Conservation (phyloP, 30 jellyfish, hydroid and myxozoan genomes). For the Pelagia noctiluca region DNA sequence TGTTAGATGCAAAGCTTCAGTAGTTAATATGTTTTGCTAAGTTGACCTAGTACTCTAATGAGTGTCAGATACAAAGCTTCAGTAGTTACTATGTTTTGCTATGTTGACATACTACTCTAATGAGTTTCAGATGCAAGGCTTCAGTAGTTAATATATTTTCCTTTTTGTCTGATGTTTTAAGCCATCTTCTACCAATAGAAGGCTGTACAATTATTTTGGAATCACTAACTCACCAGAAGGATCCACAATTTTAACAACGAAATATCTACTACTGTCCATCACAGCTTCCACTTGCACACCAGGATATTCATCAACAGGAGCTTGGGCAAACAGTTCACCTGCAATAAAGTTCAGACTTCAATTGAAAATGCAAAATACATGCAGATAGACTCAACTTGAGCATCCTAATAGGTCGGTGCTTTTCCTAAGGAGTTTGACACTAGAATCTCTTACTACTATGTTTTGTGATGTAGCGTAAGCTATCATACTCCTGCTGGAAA, state of each 20-base stretch:
- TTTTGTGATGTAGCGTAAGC: too few species aligned
- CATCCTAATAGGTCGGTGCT: neutral
- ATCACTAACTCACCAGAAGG: slow-evolving; percentile 73
- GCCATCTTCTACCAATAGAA: neutral
- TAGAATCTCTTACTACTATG: too few species aligned
- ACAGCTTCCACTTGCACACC: slow-evolving; percentile 96
- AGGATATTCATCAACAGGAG: slow-evolving; percentile 94
- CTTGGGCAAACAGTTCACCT: slow-evolving; percentile 99
- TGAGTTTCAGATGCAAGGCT: too few species aligned
- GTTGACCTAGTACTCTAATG: too few species aligned
- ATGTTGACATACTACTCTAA: too few species aligned
- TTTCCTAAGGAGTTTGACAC: too few species aligned
- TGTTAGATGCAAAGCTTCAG: too few species aligned
- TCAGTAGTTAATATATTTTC: neutral
- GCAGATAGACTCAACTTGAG: neutral
- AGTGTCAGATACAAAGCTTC: too few species aligned
- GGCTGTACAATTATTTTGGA: neutral
- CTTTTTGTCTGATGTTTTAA: neutral
- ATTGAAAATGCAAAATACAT: neutral
- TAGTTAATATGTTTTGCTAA: too few species aligned
- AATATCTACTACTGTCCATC: slow-evolving; percentile 97
- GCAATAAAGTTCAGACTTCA: neutral
- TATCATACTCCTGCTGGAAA: too few species aligned
- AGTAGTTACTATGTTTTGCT: too few species aligned
- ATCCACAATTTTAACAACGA: slow-evolving; percentile 89